Conservation (phyloP, 2,113 vertebrate species). For the Machaerirhynchus nigripectus region DNA sequence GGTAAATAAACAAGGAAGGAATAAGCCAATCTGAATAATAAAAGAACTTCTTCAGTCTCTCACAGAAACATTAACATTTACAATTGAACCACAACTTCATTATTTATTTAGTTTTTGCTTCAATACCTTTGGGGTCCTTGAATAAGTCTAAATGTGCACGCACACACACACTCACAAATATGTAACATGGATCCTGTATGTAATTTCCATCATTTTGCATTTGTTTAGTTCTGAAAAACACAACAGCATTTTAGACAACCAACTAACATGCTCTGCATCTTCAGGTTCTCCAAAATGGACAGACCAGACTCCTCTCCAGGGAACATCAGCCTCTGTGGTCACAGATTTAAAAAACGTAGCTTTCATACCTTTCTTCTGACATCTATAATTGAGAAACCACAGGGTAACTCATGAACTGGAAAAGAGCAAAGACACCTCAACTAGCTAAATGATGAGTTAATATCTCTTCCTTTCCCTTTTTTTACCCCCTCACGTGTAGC, state of each 20-base stretch:
- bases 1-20: background rate
- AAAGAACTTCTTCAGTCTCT: background rate
- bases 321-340: background rate
- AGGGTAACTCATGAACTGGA: background rate
- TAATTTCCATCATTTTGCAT: background rate
- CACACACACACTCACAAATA: background rate
- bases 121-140: background rate
- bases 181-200: background rate
- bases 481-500: background rate
- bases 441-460: background rate
- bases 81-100: conserved; percentile 10
- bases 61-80: conserved; percentile 8
- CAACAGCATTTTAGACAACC: background rate
- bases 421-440: background rate
- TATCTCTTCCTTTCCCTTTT: background rate
- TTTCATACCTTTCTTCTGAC: background rate
- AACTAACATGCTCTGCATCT: background rate
- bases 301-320: background rate
- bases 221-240: background rate
- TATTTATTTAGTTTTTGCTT: background rate
- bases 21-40: background rate
- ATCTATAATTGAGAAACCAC: conserved; percentile 21
- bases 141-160: background rate
- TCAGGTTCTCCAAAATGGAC: background rate
- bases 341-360: background rate